These are phyloP conservation scores for Iguana delicatissima DNA, from an alignment of 2,797 vertebrate species.

Conservation along the genomic window DNA sequence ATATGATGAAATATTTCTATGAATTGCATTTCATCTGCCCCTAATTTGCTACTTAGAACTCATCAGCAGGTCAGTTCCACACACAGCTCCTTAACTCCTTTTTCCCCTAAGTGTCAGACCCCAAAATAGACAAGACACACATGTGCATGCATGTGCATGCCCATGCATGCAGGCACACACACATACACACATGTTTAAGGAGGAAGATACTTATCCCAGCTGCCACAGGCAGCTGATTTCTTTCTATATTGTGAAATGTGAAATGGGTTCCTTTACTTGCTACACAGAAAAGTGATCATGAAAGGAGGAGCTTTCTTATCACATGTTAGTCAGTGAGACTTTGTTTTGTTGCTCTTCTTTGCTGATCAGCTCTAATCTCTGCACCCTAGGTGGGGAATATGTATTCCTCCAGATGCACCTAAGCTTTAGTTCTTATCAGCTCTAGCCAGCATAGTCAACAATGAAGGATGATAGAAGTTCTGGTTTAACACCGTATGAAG, in stretches of 20 bases:
- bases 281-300: background rate
- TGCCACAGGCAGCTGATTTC: background rate
- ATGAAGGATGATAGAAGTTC: no score
- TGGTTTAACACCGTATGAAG: no score
- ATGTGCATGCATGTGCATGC: background rate
- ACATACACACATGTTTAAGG: background rate
- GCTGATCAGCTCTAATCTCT: background rate
- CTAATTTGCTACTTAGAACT: no score
- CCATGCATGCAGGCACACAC: background rate
- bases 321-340: background rate
- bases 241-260: background rate
- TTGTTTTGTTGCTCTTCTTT: background rate
- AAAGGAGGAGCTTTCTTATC: background rate
- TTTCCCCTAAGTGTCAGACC: background rate
- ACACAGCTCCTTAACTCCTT: background rate
- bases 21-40: background rate
- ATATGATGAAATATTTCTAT: background rate
- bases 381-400: no score
- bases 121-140: background rate
- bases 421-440: no score
- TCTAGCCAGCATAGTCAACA: no score
- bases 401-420: no score
- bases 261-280: background rate
- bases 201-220: background rate
- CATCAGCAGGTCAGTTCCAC: background rate